Conservation (phyloP, 2,113 vertebrate genomes). For the Narcine bancroftii region DNA sequence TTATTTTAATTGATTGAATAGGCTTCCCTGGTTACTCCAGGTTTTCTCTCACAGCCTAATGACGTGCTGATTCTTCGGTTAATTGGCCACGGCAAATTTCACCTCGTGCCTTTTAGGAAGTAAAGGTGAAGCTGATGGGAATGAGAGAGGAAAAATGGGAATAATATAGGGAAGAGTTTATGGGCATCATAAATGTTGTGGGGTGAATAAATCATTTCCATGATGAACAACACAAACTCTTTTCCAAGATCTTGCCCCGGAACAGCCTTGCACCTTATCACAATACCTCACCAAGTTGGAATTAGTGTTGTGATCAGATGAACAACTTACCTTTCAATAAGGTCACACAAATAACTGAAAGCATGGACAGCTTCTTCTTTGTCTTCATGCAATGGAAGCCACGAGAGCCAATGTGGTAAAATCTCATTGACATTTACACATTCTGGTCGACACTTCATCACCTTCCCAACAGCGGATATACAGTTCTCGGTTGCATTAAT, state of each 20-base stretch:
- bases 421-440: constrained; percentile 85
- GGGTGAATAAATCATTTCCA: too few relatives aligned
- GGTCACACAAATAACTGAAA: constrained; percentile 88
- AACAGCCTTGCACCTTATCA: background rate
- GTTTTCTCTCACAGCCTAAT: too few relatives aligned
- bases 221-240: too few relatives aligned
- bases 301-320: background rate
- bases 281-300: background rate
- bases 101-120: too few relatives aligned
- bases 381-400: constrained; percentile 93
- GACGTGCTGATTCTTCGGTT: too few relatives aligned
- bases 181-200: too few relatives aligned
- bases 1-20: too few relatives aligned
- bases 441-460: constrained; percentile 88
- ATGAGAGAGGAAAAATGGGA: too few relatives aligned
- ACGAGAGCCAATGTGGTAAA: constrained; percentile 92
- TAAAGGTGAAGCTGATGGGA: too few relatives aligned
- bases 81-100: too few relatives aligned
- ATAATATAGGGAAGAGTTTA: too few relatives aligned
- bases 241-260: background rate
- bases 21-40: too few relatives aligned
- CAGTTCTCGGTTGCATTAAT: constrained; percentile 97
- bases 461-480: constrained; percentile 93
- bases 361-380: constrained; percentile 96
- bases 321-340: constrained; percentile 81